phyloP scores from a whole-genome alignment of 2,888 invertebrate species.

The Aphodius granarius region DNA sequence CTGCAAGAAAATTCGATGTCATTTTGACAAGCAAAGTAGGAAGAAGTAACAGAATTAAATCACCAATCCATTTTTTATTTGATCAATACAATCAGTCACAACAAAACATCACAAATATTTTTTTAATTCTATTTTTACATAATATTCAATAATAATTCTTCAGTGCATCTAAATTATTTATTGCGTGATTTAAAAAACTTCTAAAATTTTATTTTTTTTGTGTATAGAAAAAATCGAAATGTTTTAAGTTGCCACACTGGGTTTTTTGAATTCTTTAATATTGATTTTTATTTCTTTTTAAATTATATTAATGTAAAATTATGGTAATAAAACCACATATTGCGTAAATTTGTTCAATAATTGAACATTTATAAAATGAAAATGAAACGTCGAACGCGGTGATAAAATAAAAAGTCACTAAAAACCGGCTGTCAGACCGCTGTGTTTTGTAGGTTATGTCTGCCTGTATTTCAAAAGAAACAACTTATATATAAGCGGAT shows the following conservation, averaged over 20 bases:
- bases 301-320: background rate
- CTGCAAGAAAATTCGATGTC: slow-evolving; percentile 30
- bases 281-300: background rate
- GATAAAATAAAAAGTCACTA: background rate
- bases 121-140: background rate
- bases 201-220: background rate
- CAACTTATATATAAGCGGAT: background rate
- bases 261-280: background rate
- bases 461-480: background rate
- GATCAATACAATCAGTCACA: slow-evolving; percentile 3
- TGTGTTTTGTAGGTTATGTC: slow-evolving; percentile 17
- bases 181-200: background rate
- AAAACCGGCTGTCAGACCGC: background rate
- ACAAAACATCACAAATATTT: background rate
- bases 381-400: background rate
- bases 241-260: background rate
- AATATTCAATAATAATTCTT: background rate
- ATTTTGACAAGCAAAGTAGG: slow-evolving; percentile 15
- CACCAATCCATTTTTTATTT: background rate
- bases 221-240: background rate
- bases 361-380: background rate
- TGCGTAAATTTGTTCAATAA: background rate
- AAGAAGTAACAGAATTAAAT: background rate
- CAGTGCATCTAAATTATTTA: background rate
- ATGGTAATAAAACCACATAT: background rate